phyloP scores from a whole-genome alignment of 2,797 vertebrate genomes.

The Eulemur coronatus region DNA sequence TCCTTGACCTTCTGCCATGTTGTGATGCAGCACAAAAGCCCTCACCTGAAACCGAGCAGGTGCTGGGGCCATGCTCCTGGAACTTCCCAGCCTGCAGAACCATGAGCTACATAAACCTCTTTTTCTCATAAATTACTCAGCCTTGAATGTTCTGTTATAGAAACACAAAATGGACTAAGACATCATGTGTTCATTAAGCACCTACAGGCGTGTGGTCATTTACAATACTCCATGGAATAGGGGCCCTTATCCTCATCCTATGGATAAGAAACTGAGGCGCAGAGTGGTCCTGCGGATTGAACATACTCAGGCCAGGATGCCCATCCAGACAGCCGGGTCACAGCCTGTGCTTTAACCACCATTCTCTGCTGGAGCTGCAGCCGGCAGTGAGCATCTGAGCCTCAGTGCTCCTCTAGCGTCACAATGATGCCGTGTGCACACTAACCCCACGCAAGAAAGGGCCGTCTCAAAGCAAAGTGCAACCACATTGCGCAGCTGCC shows the following conservation, averaged over 20 bases:
- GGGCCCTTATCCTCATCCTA: background rate
- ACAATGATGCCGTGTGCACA: too few species aligned
- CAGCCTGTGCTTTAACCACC: background rate
- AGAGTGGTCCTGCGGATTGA: background rate
- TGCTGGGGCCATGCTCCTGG: background rate
- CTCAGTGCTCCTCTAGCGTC: background rate
- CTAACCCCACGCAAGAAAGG: background rate
- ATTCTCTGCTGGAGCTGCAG: fast-evolving
- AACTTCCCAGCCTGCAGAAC: background rate
- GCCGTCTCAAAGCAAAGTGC: background rate
- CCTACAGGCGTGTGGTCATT: background rate
- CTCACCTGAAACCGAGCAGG: background rate
- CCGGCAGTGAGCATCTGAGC: background rate
- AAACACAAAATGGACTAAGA: background rate
- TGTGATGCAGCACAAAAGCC: background rate
- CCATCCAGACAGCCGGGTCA: background rate
- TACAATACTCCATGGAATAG: too few species aligned
- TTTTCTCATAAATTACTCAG: background rate
- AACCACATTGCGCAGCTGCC: background rate
- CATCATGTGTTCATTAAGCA: background rate
- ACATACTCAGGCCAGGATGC: background rate
- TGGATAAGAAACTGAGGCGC: background rate
- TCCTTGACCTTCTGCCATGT: background rate
- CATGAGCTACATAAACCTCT: background rate
- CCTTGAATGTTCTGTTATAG: background rate